Conservation (phyloP, 2,797 vertebrate genomes). For the Acanthiza pusilla region DNA sequence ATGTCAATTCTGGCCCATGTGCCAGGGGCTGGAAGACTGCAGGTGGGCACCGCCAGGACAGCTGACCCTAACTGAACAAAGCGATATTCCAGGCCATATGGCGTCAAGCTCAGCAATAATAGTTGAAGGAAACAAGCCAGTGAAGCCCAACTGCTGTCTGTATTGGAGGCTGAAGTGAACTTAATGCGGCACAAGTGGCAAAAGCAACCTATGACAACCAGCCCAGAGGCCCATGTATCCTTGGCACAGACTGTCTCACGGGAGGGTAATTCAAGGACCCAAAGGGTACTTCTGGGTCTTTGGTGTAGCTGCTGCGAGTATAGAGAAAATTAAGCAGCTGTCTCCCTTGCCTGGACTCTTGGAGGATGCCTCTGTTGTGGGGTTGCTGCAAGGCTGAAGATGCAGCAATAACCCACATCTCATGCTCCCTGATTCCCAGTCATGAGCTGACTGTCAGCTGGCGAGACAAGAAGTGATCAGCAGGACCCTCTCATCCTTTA, state of each 20-base stretch:
- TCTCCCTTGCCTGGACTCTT: neutral
- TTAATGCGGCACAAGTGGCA: neutral
- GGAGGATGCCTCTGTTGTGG: neutral
- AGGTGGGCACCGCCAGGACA: neutral
- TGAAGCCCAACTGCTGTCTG: neutral
- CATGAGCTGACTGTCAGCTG: neutral
- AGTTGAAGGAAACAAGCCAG: neutral
- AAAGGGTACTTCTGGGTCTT: neutral
- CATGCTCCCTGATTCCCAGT: neutral
- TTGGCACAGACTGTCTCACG: neutral
- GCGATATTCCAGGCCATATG: neutral
- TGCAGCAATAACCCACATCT: neutral
- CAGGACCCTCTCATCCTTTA: neutral
- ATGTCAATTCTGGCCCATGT: neutral
- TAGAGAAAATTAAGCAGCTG: neutral
- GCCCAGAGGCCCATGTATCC: neutral
- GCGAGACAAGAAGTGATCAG: neutral
- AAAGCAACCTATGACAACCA: neutral
- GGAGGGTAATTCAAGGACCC: neutral
- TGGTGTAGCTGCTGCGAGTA: neutral
- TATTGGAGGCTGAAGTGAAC: neutral
- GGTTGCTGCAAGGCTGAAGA: neutral
- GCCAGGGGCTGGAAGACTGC: neutral
- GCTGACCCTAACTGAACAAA: neutral
- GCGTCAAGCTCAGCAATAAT: neutral